Conservation (phyloP, 2,113 vertebrate genomes). For the Varanus salvator region DNA sequence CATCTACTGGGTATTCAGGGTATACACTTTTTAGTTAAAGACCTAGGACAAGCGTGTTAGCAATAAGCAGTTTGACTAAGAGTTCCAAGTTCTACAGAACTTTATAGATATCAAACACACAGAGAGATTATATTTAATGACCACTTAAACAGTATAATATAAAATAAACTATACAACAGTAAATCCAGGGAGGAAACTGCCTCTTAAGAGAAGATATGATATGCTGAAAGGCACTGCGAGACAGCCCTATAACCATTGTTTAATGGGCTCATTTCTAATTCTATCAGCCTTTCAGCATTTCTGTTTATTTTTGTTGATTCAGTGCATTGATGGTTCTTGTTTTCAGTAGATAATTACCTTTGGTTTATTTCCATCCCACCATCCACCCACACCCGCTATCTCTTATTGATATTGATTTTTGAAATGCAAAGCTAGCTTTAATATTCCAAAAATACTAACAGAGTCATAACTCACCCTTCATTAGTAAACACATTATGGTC, state of each 20-base stretch:
- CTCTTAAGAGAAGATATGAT: not conserved
- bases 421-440: conserved; percentile 24
- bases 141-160: conserved; percentile 2
- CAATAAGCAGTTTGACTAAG: too few species aligned
- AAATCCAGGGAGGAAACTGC: not conserved
- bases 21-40: not conserved
- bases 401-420: conserved; percentile 20
- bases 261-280: conserved; percentile 27
- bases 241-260: not conserved
- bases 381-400: not conserved
- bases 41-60: not conserved
- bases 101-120: not conserved
- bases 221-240: not conserved
- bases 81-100: not conserved
- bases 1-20: not conserved
- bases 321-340: not conserved
- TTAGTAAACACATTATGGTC: conserved; percentile 53
- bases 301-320: conserved; percentile 26
- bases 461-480: conserved; percentile 48
- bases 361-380: conserved; percentile 1
- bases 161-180: conserved; percentile 9
- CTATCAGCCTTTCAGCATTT: conserved; percentile 4
- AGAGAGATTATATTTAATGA: conserved; percentile 16
- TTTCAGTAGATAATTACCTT: conserved; percentile 36
- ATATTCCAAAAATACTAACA: conserved; percentile 27